Evolutionary conservation across 2,797 vertebrate genomes (phyloP).

Genomic region (Knipowitschia caucasica): DNA sequence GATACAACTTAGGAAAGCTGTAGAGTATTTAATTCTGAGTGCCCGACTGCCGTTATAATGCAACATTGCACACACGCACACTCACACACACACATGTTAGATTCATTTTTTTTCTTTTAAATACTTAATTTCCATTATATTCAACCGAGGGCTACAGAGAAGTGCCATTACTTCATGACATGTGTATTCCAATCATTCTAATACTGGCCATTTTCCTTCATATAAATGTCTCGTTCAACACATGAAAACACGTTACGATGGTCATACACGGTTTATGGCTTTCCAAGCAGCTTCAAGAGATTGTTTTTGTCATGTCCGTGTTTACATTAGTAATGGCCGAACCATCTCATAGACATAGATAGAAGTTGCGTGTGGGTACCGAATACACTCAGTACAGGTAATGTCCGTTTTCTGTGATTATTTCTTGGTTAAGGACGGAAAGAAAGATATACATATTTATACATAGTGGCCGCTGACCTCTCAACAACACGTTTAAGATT

Average conservation of each 20-base stretch:
- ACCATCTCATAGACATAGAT: constrained; percentile 66
- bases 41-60: constrained; percentile 1
- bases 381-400: constrained; percentile 38
- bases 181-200: constrained; percentile 36
- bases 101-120: background rate
- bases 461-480: constrained; percentile 67
- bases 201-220: constrained; percentile 27
- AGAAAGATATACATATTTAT: constrained; percentile 72
- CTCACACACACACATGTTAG: constrained; percentile 2
- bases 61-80: constrained; percentile 4
- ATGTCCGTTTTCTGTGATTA: constrained; percentile 61
- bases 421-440: constrained; percentile 51
- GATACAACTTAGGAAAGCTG: constrained; percentile 5
- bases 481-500: constrained; percentile 34
- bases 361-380: constrained; percentile 58
- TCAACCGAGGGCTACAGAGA: background rate
- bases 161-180: constrained; percentile 38
- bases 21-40: constrained; percentile 7
- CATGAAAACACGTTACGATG: constrained; percentile 48
- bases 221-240: constrained; percentile 13
- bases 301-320: constrained; percentile 66
- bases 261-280: constrained; percentile 64
- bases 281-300: constrained; percentile 65
- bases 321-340: constrained; percentile 70
- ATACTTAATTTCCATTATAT: background rate